Evolutionary conservation across 2,113 vertebrate species (phyloP).

Genomic region (Tylochromis polylepis): DNA sequence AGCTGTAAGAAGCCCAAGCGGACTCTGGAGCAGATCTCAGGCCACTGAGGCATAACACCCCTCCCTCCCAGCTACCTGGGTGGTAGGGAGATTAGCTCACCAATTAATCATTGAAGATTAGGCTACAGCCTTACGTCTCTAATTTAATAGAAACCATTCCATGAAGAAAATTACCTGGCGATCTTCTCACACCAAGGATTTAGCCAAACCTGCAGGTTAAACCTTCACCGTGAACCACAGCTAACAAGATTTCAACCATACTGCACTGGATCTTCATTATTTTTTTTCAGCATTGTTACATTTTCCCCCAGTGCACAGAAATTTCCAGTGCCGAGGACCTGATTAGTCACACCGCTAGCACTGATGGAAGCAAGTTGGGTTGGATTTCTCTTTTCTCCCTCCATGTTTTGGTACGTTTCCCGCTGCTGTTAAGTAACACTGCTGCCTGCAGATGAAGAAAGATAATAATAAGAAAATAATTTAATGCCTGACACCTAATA

Average conservation of each 20-base stretch:
- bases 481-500: neutral
- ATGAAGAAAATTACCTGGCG: neutral
- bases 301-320: neutral
- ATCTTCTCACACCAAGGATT: neutral
- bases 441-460: neutral
- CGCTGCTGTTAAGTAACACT: neutral
- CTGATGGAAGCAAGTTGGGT: neutral
- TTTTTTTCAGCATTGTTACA: neutral
- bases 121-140: neutral
- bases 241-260: neutral
- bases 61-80: conserved; percentile 4
- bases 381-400: neutral
- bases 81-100: neutral
- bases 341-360: neutral
- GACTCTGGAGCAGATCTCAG: neutral
- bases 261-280: neutral
- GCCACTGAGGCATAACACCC: neutral
- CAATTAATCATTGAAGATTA: conserved; percentile 6
- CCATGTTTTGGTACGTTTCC: neutral
- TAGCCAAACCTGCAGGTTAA: conserved; percentile 13
- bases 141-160: conserved; percentile 9
- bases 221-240: neutral
- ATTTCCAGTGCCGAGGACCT: neutral
- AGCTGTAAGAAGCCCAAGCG: neutral
- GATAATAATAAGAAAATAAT: neutral